phyloP scores from a whole-genome alignment of 2,888 invertebrate genomes.

The Athrips mouffetella region DNA sequence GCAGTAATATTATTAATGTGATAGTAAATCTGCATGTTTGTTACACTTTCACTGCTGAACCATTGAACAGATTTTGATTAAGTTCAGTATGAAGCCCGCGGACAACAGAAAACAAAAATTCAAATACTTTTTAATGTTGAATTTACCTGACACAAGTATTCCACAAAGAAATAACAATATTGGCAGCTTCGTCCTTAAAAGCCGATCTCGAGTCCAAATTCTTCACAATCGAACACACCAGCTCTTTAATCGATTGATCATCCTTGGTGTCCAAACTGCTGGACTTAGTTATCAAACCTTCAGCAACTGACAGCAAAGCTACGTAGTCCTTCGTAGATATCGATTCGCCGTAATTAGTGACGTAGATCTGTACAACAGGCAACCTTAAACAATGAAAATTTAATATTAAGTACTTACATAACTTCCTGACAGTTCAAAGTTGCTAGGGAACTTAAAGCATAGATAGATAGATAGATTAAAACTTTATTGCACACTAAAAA shows the following conservation, averaged over 20 bases:
- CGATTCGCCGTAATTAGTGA: constrained; percentile 41
- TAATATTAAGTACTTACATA: too few species aligned
- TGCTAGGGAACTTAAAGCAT: too few species aligned
- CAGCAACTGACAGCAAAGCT: constrained; percentile 42
- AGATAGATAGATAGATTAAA: too few species aligned
- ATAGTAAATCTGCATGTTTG: too few species aligned
- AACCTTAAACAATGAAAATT: constrained; percentile 44
- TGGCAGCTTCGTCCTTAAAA: constrained; percentile 32
- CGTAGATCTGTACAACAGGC: constrained; percentile 49
- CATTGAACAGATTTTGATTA: too few species aligned
- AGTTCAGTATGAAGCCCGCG: too few species aligned
- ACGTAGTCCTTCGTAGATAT: constrained; percentile 43
- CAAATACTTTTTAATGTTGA: not conserved
- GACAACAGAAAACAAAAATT: not conserved
- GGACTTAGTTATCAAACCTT: constrained; percentile 40
- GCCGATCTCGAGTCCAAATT: constrained; percentile 24
- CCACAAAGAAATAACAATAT: constrained; percentile 47
- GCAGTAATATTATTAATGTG: too few species aligned
- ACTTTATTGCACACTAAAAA: too few species aligned
- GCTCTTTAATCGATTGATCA: constrained; percentile 39
- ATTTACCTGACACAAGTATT: constrained; percentile 62
- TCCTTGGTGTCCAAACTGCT: constrained; percentile 45
- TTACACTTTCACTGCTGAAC: too few species aligned
- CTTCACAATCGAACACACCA: constrained; percentile 39
- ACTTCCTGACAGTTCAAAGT: too few species aligned